Evolutionary conservation across 2,113 vertebrate species (phyloP).

Genomic region (Lamprologus callipterus): DNA sequence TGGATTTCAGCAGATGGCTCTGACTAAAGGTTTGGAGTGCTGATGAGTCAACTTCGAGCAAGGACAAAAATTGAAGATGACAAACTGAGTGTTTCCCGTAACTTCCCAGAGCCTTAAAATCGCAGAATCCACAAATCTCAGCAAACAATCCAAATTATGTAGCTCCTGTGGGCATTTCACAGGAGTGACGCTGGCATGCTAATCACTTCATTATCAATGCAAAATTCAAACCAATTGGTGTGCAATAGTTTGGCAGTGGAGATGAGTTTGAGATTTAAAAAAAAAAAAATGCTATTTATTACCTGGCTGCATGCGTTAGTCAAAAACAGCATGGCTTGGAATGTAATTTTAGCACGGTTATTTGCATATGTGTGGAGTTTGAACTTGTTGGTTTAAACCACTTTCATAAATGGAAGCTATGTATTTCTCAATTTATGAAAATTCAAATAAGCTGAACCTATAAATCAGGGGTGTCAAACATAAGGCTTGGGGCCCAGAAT

Average conservation of each 20-base stretch:
- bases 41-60: slow-evolving; percentile 34
- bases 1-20: not conserved
- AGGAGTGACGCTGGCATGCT: not conserved
- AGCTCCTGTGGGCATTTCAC: not conserved
- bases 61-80: slow-evolving; percentile 40
- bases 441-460: not conserved
- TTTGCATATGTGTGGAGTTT: not conserved
- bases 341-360: not conserved
- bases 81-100: slow-evolving; percentile 47
- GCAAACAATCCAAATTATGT: not conserved
- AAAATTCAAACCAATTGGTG: not conserved
- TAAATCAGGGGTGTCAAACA: not conserved
- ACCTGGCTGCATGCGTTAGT: not conserved
- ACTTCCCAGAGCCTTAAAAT: slow-evolving; percentile 31
- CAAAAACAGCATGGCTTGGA: not conserved
- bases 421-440: not conserved
- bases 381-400: not conserved
- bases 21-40: slow-evolving; percentile 22
- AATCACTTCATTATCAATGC: not conserved
- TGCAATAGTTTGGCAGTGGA: not conserved
- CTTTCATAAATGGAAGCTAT: not conserved
- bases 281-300: not conserved
- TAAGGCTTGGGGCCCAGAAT: not conserved
- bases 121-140: not conserved
- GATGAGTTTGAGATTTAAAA: not conserved